Conservation (phyloP, 2,113 vertebrate species). For the Gallinago media region DNA sequence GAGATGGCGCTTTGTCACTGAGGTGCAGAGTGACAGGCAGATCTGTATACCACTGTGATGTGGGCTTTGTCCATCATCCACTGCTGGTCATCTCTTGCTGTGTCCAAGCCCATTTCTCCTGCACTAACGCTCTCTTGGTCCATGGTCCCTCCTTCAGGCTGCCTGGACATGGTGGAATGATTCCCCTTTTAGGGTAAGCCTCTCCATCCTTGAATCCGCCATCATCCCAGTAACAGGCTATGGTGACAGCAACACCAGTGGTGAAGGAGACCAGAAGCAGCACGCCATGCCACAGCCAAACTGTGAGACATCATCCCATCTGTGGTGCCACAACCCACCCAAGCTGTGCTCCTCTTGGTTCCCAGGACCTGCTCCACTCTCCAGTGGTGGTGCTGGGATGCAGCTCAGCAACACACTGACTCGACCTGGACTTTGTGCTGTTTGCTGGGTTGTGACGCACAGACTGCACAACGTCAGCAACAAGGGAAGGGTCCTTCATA, state of each 20-base stretch:
- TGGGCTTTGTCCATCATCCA: not conserved
- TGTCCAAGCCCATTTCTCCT: not conserved
- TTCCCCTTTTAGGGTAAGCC: not conserved
- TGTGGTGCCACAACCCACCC: not conserved
- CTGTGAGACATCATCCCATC: not conserved
- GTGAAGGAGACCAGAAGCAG: not conserved
- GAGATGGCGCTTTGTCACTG: not conserved
- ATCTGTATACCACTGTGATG: not conserved
- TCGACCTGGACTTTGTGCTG: not conserved
- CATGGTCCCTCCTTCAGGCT: not conserved
- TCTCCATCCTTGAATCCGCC: not conserved
- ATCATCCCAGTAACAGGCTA: not conserved
- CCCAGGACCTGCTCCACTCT: not conserved
- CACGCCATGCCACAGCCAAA: not conserved
- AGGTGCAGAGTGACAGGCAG: not conserved
- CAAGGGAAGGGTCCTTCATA: not conserved
- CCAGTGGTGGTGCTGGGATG: not conserved
- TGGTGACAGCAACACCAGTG: not conserved
- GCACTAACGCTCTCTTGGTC: not conserved
- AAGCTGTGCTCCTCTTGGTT: not conserved
- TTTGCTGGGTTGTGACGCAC: not conserved
- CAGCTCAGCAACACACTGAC: not conserved
- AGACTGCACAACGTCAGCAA: not conserved
- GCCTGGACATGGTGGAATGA: not conserved
- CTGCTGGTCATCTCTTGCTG: not conserved